phyloP scores from a whole-genome alignment of 2,888 invertebrate genomes.

The Eustalomyia histrio region DNA sequence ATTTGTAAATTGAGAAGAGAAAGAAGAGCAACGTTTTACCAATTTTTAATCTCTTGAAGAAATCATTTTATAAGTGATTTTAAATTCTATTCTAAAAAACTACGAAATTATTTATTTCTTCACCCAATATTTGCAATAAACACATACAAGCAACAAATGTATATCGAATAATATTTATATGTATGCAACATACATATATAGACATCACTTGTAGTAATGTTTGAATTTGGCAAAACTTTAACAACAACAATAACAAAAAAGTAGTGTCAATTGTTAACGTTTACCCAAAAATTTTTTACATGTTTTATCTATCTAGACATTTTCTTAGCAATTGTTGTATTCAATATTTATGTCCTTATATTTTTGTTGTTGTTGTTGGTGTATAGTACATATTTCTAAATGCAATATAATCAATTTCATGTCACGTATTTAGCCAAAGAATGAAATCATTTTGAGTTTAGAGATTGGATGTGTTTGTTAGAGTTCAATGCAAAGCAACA shows the following conservation, averaged over 20 bases:
- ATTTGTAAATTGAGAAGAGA: no score
- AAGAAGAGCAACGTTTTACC: no score
- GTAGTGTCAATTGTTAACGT: constrained; percentile 49
- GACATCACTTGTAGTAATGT: constrained; percentile 22
- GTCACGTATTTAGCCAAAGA: constrained; percentile 73
- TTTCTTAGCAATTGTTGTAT: constrained; percentile 19
- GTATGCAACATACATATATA: constrained; percentile 23
- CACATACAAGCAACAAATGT: background rate
- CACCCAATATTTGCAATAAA: no score
- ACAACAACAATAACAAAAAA: background rate
- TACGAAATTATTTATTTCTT: no score
- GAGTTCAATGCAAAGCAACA: background rate
- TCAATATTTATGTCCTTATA: constrained; percentile 43
- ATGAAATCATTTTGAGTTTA: constrained; percentile 72
- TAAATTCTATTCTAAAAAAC: no score
- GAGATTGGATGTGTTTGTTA: constrained; percentile 57
- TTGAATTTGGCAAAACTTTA: constrained; percentile 39
- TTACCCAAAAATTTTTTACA: constrained; percentile 40
- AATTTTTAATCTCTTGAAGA: no score
- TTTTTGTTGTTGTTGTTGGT: background rate
- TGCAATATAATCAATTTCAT: constrained; percentile 66
- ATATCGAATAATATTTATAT: no score
- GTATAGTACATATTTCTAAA: constrained; percentile 3
- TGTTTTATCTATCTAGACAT: constrained; percentile 23
- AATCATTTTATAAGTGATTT: no score